These are phyloP conservation scores for Porphyrio hochstetteri DNA, from an alignment of 2,113 vertebrate species.

Conservation along the genomic window DNA sequence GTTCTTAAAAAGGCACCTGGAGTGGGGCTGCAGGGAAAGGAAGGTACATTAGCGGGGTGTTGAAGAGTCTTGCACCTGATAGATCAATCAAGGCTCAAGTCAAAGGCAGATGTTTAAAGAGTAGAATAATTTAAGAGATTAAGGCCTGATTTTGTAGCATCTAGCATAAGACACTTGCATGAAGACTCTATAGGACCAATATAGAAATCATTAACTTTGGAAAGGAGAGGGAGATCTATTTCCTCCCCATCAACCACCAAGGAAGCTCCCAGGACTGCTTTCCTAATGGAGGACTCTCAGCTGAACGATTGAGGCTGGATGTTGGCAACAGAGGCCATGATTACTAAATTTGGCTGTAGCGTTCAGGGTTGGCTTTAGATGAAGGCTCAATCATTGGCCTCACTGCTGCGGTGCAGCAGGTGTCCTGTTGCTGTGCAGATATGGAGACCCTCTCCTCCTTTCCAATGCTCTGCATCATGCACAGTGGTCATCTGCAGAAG, in stretches of 20 bases:
- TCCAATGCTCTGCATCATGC: neutral
- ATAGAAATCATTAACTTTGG: neutral
- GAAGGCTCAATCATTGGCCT: neutral
- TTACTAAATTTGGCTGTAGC: neutral
- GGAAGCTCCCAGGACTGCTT: neutral
- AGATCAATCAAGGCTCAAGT: neutral
- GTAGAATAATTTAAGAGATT: neutral
- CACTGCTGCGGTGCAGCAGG: neutral
- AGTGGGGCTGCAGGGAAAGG: neutral
- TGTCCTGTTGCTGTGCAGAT: neutral
- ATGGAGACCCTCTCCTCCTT: neutral
- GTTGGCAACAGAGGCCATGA: neutral
- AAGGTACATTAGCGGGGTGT: neutral
- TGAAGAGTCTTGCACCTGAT: neutral
- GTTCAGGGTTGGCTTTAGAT: neutral
- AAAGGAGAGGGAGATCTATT: neutral
- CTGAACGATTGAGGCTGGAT: neutral
- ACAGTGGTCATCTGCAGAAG: neutral
- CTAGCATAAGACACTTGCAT: neutral
- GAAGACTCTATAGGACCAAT: neutral
- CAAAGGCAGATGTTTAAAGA: neutral
- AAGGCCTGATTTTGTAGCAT: neutral
- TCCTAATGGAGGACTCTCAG: neutral
- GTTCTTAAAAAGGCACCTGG: neutral
- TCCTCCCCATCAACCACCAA: fast-evolving